phyloP scores from a whole-genome alignment of 2,797 vertebrate species.

The Crocidura indochinensis region DNA sequence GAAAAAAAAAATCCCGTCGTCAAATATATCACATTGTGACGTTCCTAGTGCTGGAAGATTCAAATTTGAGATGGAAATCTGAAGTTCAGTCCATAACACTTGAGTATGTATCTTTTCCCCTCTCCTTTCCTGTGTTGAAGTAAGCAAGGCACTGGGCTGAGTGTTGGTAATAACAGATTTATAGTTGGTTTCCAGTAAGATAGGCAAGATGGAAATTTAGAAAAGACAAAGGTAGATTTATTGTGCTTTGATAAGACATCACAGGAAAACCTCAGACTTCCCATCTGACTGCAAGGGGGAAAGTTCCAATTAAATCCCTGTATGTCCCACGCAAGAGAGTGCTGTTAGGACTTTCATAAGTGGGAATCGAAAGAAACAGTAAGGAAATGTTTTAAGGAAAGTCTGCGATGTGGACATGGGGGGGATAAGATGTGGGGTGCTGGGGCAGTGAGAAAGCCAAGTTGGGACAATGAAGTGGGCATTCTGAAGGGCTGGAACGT shows the following conservation, averaged over 20 bases:
- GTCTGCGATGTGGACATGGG: no score
- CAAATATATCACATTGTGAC: constrained; percentile 53
- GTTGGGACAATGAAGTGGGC: no score
- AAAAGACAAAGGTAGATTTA: constrained; percentile 33
- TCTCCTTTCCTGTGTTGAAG: constrained; percentile 8
- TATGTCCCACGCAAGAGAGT: no score
- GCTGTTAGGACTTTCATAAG: background rate
- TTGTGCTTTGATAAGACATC: constrained; percentile 44
- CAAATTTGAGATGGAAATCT: no score
- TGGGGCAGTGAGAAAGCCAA: no score
- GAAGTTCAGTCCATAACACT: constrained; percentile 29
- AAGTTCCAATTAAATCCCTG: background rate
- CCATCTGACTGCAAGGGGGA: background rate
- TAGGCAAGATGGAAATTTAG: background rate
- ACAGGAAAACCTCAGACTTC: background rate
- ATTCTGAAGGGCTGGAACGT: no score
- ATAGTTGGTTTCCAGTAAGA: constrained; percentile 41
- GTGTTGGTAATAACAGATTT: constrained; percentile 14
- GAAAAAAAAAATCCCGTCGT: constrained; percentile 3
- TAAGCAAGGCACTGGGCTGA: constrained; percentile 54
- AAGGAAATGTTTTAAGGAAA: no score
- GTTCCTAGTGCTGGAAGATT: background rate
- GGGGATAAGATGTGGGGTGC: no score
- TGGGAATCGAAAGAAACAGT: no score
- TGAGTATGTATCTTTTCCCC: background rate